Evolutionary conservation across 2,888 invertebrate genomes (phyloP).

Genomic region (Bursaphelenchus okinawaensis): DNA sequence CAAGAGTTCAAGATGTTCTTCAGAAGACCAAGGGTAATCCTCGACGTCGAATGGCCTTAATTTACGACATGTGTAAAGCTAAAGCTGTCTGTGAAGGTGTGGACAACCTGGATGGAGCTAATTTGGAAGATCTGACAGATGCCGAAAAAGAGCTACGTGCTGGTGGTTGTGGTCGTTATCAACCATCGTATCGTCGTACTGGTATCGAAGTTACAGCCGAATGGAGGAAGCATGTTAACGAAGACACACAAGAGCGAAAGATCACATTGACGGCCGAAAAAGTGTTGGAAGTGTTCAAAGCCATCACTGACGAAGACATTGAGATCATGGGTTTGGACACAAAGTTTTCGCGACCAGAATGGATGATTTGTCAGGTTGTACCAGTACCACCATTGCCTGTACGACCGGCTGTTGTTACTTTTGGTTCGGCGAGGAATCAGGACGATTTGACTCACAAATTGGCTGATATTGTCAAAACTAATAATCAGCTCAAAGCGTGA

Average conservation of each 20-base stretch:
- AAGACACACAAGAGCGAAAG: constrained; percentile 95
- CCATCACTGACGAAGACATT: constrained; percentile 92
- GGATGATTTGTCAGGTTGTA: constrained; percentile 96
- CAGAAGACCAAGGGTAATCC: constrained; percentile 86
- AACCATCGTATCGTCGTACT: constrained; percentile 80
- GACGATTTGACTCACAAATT: constrained; percentile 98
- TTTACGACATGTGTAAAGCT: constrained; percentile 94
- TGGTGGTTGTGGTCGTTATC: constrained; percentile 96
- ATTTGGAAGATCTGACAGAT: constrained; percentile 28
- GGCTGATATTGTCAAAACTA: constrained; percentile 94
- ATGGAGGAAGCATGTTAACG: constrained; percentile 91
- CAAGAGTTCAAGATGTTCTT: constrained; percentile 86
- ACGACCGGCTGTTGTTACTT: constrained; percentile 95
- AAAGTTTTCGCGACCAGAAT: constrained; percentile 80
- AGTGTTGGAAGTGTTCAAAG: constrained; percentile 89
- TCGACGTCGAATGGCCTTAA: constrained; percentile 83
- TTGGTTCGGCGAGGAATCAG: constrained; percentile 93
- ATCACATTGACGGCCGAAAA: constrained; percentile 86
- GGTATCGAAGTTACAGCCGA: constrained; percentile 91
- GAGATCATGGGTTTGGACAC: constrained; percentile 91
- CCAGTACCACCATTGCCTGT: constrained; percentile 95
- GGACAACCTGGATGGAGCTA: constrained; percentile 67
- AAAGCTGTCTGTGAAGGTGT: constrained; percentile 97
- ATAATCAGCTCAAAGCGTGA: constrained; percentile 77
- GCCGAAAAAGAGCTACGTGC: constrained; percentile 67